Base-by-base conservation (phyloP, 2,888 invertebrate genomes). In the Lomographa bimaculata region DNA sequence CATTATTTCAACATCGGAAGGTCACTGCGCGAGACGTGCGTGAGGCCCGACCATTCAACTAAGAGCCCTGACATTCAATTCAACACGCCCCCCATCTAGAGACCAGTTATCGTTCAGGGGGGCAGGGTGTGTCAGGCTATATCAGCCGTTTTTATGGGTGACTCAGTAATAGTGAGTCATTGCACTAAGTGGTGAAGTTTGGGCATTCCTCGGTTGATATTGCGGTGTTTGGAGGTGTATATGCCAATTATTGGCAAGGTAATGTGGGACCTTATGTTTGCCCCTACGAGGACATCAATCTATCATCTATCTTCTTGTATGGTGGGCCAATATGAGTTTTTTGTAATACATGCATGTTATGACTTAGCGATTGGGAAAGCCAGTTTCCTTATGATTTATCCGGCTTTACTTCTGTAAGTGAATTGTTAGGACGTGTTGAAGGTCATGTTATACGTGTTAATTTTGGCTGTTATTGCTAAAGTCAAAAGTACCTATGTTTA, bases 1-100 rank as follows among this genome's bases (percentile, higher is more conserved):
- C 41, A 50, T 53, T 43, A 48, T 48, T 46, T 37, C 42, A 20
- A 43, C 51, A 52, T 42, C 39, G 37, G 45, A 58, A 53, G 57
- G 50, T 54, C 55, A 46, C 20, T 21, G 36, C 12, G 26, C 36
- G 66, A 71, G 71, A 77, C 78, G 68, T 76, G 74, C 75, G 71
- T 72, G 68, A 69, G 70, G 65, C 62, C 23, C 9, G 46, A 53
- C 77, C 72, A 68, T 38, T 44, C 2, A 28, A 36, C 9, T 25
- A 1, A 50, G 76, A 67, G 46, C 71, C 39, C 37, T 33, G 43
- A 33, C 53, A 54, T 51, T 50, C 54, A 48, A 63, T 63, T 50
- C 50, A 52, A 43, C 27, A 49, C 42, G 37, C 52, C 59, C 46
- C 29, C 35, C 19, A 32, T 11, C 39, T 24, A 20, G 17, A 8